These are phyloP conservation scores for Xylocampa areola DNA, from an alignment of 2,888 invertebrate genomes.

Conservation along the genomic window DNA sequence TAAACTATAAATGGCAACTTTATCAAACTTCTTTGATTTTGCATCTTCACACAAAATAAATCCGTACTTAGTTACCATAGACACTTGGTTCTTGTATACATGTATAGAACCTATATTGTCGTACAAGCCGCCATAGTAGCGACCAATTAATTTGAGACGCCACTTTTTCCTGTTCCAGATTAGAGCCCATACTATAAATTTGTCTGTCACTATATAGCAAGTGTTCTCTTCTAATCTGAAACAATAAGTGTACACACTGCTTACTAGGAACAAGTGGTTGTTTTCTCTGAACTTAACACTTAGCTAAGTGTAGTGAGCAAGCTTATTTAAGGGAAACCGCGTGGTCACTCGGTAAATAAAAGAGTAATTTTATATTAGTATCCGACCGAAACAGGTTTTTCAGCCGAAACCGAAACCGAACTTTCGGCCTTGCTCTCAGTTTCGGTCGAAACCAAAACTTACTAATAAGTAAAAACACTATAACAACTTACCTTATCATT, in stretches of 20 bases:
- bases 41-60: conserved; percentile 38
- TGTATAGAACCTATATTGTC: conserved; percentile 51
- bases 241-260: conserved; percentile 7
- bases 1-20: conserved; percentile 2
- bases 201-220: conserved; percentile 58
- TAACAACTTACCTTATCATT: too few relatives aligned
- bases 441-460: too few relatives aligned
- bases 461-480: too few relatives aligned
- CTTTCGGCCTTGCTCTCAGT: too few relatives aligned
- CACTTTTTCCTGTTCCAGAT: conserved; percentile 40
- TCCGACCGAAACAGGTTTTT: too few relatives aligned
- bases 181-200: conserved; percentile 43
- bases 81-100: conserved; percentile 55
- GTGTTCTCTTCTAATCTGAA: conserved; percentile 61
- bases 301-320: too few relatives aligned
- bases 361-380: too few relatives aligned
- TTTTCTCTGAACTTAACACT: too few relatives aligned
- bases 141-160: conserved; percentile 45
- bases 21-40: conserved; percentile 18
- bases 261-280: too few relatives aligned
- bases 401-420: too few relatives aligned
- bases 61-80: conserved; percentile 63
- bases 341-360: too few relatives aligned
- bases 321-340: too few relatives aligned
- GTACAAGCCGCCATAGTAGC: conserved; percentile 52